phyloP scores from a whole-genome alignment of 2,797 vertebrate species.

The Emydoidea blandingii region DNA sequence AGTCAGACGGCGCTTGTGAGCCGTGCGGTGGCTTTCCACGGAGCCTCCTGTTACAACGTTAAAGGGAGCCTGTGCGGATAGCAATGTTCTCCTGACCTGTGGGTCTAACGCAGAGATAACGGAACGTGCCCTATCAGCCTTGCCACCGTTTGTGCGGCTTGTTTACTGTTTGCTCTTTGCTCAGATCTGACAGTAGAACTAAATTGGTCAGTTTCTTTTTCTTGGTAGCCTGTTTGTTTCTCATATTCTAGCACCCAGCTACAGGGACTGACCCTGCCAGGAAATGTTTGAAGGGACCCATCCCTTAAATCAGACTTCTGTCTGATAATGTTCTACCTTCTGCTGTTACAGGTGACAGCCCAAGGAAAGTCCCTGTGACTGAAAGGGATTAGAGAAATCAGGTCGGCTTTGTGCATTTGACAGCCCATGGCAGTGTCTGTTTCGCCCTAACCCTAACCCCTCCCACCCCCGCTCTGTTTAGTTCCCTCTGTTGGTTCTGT shows the following conservation, averaged over 20 bases:
- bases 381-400: not conserved
- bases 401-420: not conserved
- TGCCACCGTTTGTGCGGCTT: not conserved
- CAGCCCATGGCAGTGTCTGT: not conserved
- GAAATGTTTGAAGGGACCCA: not conserved
- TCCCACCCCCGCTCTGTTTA: no score
- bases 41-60: not conserved
- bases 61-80: not conserved
- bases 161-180: not conserved
- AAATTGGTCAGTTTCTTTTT: not conserved
- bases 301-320: not conserved
- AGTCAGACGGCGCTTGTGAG: not conserved
- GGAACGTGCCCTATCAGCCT: not conserved
- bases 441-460: no score
- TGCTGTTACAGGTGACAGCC: not conserved
- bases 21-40: not conserved
- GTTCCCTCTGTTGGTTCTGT: not conserved
- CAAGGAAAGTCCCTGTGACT: not conserved
- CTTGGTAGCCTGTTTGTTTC: not conserved
- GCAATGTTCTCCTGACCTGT: not conserved
- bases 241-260: not conserved
- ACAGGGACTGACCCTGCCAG: not conserved
- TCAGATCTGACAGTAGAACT: not conserved
- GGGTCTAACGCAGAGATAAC: not conserved
- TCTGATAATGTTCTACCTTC: not conserved